These are phyloP conservation scores for Dunckerocampus dactyliophorus DNA, from an alignment of 2,113 vertebrate species.

Conservation along the genomic window DNA sequence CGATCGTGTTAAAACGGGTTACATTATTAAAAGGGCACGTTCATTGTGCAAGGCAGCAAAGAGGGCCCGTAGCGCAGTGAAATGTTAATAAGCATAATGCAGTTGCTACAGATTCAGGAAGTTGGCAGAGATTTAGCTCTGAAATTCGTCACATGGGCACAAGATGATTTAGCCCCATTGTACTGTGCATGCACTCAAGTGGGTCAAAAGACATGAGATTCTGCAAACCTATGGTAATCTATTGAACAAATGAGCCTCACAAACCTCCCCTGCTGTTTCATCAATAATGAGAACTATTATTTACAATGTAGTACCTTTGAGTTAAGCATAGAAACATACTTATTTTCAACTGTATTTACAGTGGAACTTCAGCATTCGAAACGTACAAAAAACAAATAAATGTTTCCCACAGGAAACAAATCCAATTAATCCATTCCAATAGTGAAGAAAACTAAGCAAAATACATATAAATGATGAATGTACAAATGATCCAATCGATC, in stretches of 20 bases:
- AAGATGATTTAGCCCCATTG: constrained; percentile 46
- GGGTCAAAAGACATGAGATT: constrained; percentile 45
- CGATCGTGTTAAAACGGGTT: constrained; percentile 76
- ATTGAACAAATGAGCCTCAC: constrained; percentile 44
- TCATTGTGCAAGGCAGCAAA: constrained; percentile 59
- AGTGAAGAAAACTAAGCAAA: no score
- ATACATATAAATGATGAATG: no score
- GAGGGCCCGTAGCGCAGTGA: constrained; percentile 54
- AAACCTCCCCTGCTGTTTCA: constrained; percentile 31
- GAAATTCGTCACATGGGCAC: constrained; percentile 42
- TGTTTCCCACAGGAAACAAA: no score
- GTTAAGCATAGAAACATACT: not conserved
- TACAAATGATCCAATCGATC: no score
- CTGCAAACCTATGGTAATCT: constrained; percentile 52
- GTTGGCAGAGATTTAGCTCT: constrained; percentile 58
- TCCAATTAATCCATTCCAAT: no score
- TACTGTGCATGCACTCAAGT: constrained; percentile 36
- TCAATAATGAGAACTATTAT: constrained; percentile 24
- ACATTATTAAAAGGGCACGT: constrained; percentile 76
- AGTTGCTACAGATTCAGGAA: constrained; percentile 50
- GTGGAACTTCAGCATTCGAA: no score
- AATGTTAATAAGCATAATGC: constrained; percentile 72
- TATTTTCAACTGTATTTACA: no score
- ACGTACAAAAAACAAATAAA: no score
- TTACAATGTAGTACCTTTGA: constrained; percentile 15